Evolutionary conservation across 2,113 vertebrate genomes (phyloP), one percentile per base, ranked within the genome.

Genomic region (Anarrhichthys ocellatus): DNA sequence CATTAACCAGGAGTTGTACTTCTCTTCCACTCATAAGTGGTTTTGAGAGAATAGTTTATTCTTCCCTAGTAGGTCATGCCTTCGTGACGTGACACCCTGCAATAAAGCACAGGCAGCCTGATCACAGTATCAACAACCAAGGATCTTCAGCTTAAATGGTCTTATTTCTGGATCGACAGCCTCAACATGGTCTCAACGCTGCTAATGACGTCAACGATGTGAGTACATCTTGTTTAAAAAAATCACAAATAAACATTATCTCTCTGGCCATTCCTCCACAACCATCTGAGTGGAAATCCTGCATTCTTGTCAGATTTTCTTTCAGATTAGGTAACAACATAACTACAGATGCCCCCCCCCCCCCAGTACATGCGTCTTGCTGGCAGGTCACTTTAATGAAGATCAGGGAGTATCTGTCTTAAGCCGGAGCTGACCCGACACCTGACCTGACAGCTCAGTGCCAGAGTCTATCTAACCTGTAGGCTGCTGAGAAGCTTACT

Each of bases 141-240:
- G 48, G 40, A 78, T 56, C 76, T 75, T 72, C 38, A 72, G 13
- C 20, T 56, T 87, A 83, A 88, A 73, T 76, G 73, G 59, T 59
- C 2, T 78, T 73, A 50, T 84, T 69, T 46, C 68, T 40, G 78
- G 40, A 79, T 73, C 13, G 15, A 50, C 46, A 17, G 6, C 6
- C 46, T 50, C 46, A 48, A 17, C 2, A 1, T 74, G 46, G 32
- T 66, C 64, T 74, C 48, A 56, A 24, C 24, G 6, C 48, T 69
- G 5, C 32, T 76, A 24, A 65, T 69, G 27, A 29, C 2, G 0
- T 2, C 17, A 0, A 50, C 70, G 24, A 50, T 63, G 24, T 0
- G 15, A 70, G 44, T 32, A 54, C 76, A 80, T 78, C 54, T 54
- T 82, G 72, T 70, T 84, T 34, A 11, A 44, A 6, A 5, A 56